A percentile compares a stretch with the other conserved stretches of the same genome.
Conservation (phyloP, 2,888 invertebrate species). For the Stenoptilia bipunctidactyla region DNA sequence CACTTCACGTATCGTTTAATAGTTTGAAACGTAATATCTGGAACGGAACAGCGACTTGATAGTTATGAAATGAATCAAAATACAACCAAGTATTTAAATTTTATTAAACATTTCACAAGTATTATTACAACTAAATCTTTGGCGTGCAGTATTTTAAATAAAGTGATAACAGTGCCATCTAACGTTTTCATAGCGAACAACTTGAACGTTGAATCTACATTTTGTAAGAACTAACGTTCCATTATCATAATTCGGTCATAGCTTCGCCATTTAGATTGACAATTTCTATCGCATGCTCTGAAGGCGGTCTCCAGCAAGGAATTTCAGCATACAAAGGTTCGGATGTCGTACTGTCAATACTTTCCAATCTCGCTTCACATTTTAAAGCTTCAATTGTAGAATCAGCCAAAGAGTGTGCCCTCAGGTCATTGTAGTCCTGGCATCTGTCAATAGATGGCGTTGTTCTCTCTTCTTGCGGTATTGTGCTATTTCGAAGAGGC, state of each 20-base stretch:
- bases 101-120: too few relatives aligned
- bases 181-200: conserved; percentile 15
- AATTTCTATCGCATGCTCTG: conserved; percentile 57
- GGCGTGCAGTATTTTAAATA: too few relatives aligned
- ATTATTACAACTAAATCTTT: too few relatives aligned
- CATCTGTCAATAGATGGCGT: conserved; percentile 43
- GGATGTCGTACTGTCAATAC: conserved; percentile 44
- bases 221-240: too few relatives aligned
- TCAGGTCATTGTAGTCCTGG: conserved; percentile 32
- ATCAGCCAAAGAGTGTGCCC: conserved; percentile 40
- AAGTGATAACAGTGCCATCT: conserved; percentile 32
- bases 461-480: conserved; percentile 9
- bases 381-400: conserved; percentile 55
- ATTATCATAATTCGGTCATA: conserved; percentile 62
- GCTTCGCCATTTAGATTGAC: conserved; percentile 59
- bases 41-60: too few relatives aligned
- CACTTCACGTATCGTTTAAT: too few relatives aligned
- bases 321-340: conserved; percentile 80
- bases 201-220: conserved; percentile 1
- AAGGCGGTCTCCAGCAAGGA: conserved; percentile 65
- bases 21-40: too few relatives aligned
- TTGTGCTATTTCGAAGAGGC: conserved; percentile 19
- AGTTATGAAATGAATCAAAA: too few relatives aligned
- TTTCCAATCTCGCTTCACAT: conserved; percentile 53
- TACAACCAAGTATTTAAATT: too few relatives aligned